Conservation (phyloP, 2,888 invertebrate genomes). For the Euclidia mi region DNA sequence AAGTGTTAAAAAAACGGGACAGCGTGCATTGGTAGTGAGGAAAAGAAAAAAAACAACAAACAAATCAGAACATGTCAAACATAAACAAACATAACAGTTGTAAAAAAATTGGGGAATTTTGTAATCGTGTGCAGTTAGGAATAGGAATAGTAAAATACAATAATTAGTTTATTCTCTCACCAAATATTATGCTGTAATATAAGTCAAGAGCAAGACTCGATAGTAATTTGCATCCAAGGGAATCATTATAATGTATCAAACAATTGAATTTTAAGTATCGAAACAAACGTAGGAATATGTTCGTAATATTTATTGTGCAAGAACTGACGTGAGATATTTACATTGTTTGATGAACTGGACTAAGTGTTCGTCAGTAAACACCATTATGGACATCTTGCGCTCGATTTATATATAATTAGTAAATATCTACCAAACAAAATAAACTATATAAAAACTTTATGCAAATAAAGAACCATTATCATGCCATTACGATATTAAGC, state of each 20-base stretch:
- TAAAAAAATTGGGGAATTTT: slow-evolving; percentile 71
- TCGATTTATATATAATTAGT: slow-evolving; percentile 75
- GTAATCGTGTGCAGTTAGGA: slow-evolving; percentile 86
- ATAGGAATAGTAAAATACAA: slow-evolving; percentile 83
- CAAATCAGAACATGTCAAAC: slow-evolving; percentile 89
- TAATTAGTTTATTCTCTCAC: slow-evolving; percentile 87
- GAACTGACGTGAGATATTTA: slow-evolving; percentile 31
- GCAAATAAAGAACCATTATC: slow-evolving; percentile 79
- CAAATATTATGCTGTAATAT: slow-evolving; percentile 74
- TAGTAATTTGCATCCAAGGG: slow-evolving; percentile 1
- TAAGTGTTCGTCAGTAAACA: slow-evolving; percentile 12
- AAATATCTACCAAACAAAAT: slow-evolving; percentile 74
- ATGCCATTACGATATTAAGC: slow-evolving; percentile 73
- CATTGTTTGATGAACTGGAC: slow-evolving; percentile 16
- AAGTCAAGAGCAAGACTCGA: slow-evolving; percentile 79
- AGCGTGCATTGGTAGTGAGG: slow-evolving; percentile 87
- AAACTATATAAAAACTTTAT: slow-evolving; percentile 61
- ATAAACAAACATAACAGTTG: slow-evolving; percentile 81
- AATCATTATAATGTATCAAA: neutral
- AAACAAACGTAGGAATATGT: neutral
- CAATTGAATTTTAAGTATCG: neutral
- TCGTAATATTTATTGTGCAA: neutral
- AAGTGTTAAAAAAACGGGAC: slow-evolving; percentile 81
- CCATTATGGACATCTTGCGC: slow-evolving; percentile 68
- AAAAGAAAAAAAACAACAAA: slow-evolving; percentile 88